Evolutionary conservation across 37 sponge, comb jelly and placozoan genomes (phyloP).

Genomic region (Agelas oroides): DNA sequence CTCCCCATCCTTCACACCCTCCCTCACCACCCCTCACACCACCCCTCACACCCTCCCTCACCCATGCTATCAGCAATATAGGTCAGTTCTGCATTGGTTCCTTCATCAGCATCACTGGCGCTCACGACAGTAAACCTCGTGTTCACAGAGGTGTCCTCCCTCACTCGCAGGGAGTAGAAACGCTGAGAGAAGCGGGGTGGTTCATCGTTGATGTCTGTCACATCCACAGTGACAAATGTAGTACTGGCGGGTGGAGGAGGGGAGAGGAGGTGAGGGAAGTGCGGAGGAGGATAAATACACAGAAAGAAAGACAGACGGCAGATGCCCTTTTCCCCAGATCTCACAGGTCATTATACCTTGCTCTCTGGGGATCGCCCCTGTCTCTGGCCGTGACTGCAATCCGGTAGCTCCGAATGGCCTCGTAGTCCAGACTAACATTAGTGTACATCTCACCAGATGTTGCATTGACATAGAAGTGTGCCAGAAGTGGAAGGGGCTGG

Average conservation of each 20-base stretch:
- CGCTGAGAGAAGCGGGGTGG: slow-evolving; percentile 21
- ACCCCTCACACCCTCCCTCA: no score
- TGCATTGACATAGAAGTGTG: slow-evolving; percentile 3
- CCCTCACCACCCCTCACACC: no score
- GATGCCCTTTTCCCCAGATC: no score
- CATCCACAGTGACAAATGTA: slow-evolving; percentile 23
- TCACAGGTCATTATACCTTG: no score
- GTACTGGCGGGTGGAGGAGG: slow-evolving; percentile 1
- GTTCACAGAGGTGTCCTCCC: slow-evolving; percentile 36
- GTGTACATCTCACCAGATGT: slow-evolving; percentile 6
- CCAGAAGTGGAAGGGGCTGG: background rate
- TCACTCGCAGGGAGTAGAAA: background rate
- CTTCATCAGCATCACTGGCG: background rate
- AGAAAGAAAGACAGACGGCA: background rate
- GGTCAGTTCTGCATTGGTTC: background rate
- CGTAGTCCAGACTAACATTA: slow-evolving; percentile 36
- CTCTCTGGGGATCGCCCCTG: background rate
- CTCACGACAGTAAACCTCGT: background rate
- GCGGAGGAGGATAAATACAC: background rate
- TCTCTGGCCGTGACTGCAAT: slow-evolving; percentile 47
- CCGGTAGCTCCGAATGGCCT: slow-evolving; percentile 6
- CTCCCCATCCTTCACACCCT: no score
- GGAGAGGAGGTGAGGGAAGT: no score
- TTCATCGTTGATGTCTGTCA: slow-evolving; percentile 56
- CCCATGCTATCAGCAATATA: background rate